These are phyloP conservation scores for Solea senegalensis DNA, from an alignment of 2,113 vertebrate species.

Conservation along the genomic window DNA sequence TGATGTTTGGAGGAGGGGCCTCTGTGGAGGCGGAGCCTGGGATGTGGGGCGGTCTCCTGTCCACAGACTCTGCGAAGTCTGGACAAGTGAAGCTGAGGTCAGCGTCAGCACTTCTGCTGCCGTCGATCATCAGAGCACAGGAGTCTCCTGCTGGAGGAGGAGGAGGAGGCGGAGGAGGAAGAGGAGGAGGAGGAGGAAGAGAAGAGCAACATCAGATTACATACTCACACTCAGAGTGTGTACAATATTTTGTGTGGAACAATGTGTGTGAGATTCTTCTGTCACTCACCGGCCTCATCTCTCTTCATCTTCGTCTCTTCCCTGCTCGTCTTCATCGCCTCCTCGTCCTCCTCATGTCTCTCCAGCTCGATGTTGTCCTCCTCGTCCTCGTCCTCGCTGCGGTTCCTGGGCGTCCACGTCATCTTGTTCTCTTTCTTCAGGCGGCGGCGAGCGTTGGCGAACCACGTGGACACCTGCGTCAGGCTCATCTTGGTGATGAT, in stretches of 20 bases:
- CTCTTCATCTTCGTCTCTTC: slow-evolving; percentile 52
- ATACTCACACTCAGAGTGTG: not conserved
- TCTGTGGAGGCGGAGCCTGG: slow-evolving; percentile 51
- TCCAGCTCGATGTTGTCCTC: slow-evolving; percentile 90
- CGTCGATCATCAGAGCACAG: slow-evolving; percentile 26
- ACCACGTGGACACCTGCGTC: slow-evolving; percentile 97
- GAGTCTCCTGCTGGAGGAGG: slow-evolving; percentile 40
- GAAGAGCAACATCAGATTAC: not conserved
- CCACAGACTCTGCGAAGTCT: slow-evolving; percentile 82
- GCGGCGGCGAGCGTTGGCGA: slow-evolving; percentile 89
- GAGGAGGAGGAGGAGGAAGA: not conserved
- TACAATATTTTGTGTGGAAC: too few species aligned
- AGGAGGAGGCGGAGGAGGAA: slow-evolving; percentile 24
- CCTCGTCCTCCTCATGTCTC: slow-evolving; percentile 88
- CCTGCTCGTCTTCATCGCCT: slow-evolving; percentile 69
- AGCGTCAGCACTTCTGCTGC: slow-evolving; percentile 45
- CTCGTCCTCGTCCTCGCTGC: slow-evolving; percentile 91
- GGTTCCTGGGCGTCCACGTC: slow-evolving; percentile 88
- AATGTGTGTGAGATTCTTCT: not conserved
- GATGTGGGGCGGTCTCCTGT: slow-evolving; percentile 63
- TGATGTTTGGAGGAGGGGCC: slow-evolving; percentile 59
- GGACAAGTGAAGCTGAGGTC: slow-evolving; percentile 76
- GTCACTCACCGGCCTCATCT: slow-evolving; percentile 77
- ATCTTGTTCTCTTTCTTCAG: slow-evolving; percentile 95
- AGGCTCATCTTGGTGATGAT: slow-evolving; percentile 99